These are phyloP conservation scores for Labeo catla DNA, from an alignment of 2,113 vertebrate genomes.

Conservation along the genomic window DNA sequence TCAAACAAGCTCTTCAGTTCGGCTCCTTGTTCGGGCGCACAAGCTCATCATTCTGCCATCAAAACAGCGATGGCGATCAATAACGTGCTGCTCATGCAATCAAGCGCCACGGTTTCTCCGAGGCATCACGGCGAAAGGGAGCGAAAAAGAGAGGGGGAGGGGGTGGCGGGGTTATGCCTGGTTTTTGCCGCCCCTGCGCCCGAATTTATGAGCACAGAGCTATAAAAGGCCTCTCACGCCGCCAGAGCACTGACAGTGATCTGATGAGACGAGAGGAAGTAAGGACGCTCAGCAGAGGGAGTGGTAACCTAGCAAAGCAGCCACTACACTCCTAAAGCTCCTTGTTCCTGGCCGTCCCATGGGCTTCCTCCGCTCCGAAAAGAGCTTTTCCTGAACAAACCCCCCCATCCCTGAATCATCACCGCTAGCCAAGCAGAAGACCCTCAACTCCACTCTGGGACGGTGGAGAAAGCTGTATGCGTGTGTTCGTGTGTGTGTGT, in stretches of 20 bases:
- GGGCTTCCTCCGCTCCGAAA: slow-evolving; percentile 83
- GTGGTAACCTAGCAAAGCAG: slow-evolving; percentile 86
- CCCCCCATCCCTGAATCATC: slow-evolving; percentile 80
- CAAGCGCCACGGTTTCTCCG: slow-evolving; percentile 2
- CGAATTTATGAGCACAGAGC: slow-evolving; percentile 18
- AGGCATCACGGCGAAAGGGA: not conserved
- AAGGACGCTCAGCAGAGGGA: slow-evolving; percentile 76
- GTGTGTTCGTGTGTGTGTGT: slow-evolving; percentile 68
- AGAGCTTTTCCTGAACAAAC: slow-evolving; percentile 80
- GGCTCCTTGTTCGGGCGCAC: slow-evolving; percentile 17
- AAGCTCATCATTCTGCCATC: slow-evolving; percentile 36
- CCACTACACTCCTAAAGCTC: slow-evolving; percentile 68
- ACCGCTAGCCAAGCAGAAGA: slow-evolving; percentile 91
- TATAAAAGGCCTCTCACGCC: slow-evolving; percentile 78
- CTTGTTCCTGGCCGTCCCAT: slow-evolving; percentile 77
- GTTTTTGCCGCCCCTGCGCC: not conserved
- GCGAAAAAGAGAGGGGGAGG: not conserved
- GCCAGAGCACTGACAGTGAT: slow-evolving; percentile 95
- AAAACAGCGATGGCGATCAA: slow-evolving; percentile 47
- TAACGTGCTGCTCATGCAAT: slow-evolving; percentile 33
- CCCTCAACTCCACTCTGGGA: slow-evolving; percentile 77
- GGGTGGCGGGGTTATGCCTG: not conserved
- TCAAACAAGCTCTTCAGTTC: slow-evolving; percentile 41
- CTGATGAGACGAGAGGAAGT: slow-evolving; percentile 90
- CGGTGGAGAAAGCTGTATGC: slow-evolving; percentile 85